A percentile compares a stretch with the other conserved stretches of the same genome.
These are phyloP conservation scores for Anseranas semipalmata DNA, from an alignment of 2,113 vertebrate species.

Conservation along the genomic window DNA sequence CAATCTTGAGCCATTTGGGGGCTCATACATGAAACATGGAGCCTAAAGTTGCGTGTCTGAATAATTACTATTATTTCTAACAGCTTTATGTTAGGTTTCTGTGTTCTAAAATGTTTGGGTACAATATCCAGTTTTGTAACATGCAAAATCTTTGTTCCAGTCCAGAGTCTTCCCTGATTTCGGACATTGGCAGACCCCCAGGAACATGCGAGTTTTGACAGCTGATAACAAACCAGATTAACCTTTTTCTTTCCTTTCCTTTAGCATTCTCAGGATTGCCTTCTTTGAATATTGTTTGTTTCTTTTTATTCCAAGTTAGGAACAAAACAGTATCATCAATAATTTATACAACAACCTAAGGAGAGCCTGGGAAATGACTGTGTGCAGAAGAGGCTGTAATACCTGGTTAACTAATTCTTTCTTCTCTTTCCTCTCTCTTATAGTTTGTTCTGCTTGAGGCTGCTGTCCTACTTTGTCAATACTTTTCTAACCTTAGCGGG, in stretches of 20 bases:
- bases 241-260: background rate
- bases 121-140: background rate
- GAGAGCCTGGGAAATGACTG: background rate
- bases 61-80: background rate
- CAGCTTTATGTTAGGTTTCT: background rate
- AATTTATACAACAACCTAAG: background rate
- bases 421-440: slow-evolving; percentile 65
- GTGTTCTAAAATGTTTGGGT: background rate
- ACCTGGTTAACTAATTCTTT: slow-evolving; percentile 50
- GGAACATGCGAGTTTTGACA: background rate
- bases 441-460: slow-evolving; percentile 73
- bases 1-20: background rate
- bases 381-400: background rate
- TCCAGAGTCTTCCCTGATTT: background rate
- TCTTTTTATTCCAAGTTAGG: background rate
- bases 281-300: background rate
- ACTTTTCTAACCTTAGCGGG: slow-evolving; percentile 72
- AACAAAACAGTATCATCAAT: background rate
- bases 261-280: background rate
- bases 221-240: background rate
- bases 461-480: slow-evolving; percentile 64
- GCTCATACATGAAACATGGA: background rate
- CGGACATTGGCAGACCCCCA: background rate
- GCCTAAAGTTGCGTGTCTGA: background rate
- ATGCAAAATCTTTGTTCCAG: background rate